These are phyloP conservation scores for Saccostrea cuccullata DNA, from an alignment of 1,140 invertebrate species.

Conservation along the genomic window DNA sequence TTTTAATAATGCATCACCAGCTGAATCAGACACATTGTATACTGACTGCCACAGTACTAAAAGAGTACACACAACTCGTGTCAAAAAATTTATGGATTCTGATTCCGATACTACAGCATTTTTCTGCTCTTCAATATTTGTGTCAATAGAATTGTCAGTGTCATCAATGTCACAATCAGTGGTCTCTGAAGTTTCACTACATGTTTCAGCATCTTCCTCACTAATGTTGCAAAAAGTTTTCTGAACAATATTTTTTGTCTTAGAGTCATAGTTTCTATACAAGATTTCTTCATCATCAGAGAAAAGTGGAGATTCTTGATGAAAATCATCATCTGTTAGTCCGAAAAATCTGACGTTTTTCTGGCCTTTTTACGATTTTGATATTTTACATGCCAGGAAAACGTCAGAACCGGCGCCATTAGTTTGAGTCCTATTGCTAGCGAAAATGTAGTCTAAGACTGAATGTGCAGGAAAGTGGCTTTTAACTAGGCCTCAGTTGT, in stretches of 20 bases:
- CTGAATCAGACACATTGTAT: not conserved
- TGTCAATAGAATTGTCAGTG: not conserved
- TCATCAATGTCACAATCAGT: not conserved
- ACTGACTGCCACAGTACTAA: constrained; percentile 13
- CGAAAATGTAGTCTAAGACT: no score
- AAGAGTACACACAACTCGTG: constrained; percentile 3
- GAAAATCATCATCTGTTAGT: no score
- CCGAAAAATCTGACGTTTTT: no score
- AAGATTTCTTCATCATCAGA: no score
- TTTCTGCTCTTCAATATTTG: not conserved
- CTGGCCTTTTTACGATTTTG: no score
- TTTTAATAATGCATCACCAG: not conserved
- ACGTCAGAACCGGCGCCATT: no score
- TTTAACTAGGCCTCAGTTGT: no score
- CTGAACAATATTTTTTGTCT: not conserved
- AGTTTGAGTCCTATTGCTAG: no score
- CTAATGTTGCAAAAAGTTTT: not conserved
- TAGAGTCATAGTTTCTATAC: no score
- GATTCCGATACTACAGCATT: not conserved
- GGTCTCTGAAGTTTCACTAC: not conserved
- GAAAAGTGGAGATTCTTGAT: no score
- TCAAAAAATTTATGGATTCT: not conserved
- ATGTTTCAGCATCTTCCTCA: not conserved
- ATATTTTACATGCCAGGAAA: no score
- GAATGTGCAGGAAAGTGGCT: no score